Evolutionary conservation across 2,888 invertebrate species (phyloP), one percentile per base, ranked within the genome.

Genomic region (Tipula vernalis): DNA sequence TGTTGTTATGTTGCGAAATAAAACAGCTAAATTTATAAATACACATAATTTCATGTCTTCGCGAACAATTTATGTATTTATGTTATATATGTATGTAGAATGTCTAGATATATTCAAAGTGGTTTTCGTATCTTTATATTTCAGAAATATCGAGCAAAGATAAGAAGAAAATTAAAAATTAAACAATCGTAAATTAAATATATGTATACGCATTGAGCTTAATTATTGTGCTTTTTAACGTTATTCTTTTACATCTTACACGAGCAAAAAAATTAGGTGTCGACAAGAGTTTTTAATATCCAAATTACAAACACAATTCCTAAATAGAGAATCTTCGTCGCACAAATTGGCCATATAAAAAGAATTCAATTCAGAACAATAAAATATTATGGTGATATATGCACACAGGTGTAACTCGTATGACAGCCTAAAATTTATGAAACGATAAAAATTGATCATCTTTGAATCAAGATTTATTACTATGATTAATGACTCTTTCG

Each of bases 141-240:
- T 44, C 12, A 51, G n/a, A 47, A 3, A 51, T 15, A 51, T 51
- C 51, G n/a, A 13, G 51, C 28, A 71, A 28, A 71, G 71, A 28
- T 28, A 28, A 71, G 28, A 71, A 71, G 71, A 28, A 71, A 71
- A 71, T 71, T 18, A 18, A 71, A 71, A 71, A 28, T 28, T 71
- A 71, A 71, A 71, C 71, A 71, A 71, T 71, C 71, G 71, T 71
- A 71, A 71, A 71, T 71, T 71, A 71, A 71, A 71, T 71, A 51
- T 10, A 44, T 39, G 8, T 71, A 28, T 71, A 28, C 28, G 10
- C 71, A 71, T 71, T 71, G 28, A 71, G 71, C 71, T 71, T 71
- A 71, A 71, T 71, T 71, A 71, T 71, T 71, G 71, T 28, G 28
- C 28, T 28, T 28, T 28, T 28, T 28, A 28, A 28, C 28, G 71